A percentile compares a stretch with the other conserved stretches of the same genome.
Conservation (phyloP, 2,113 vertebrate genomes). For the Lutjanus erythropterus region DNA sequence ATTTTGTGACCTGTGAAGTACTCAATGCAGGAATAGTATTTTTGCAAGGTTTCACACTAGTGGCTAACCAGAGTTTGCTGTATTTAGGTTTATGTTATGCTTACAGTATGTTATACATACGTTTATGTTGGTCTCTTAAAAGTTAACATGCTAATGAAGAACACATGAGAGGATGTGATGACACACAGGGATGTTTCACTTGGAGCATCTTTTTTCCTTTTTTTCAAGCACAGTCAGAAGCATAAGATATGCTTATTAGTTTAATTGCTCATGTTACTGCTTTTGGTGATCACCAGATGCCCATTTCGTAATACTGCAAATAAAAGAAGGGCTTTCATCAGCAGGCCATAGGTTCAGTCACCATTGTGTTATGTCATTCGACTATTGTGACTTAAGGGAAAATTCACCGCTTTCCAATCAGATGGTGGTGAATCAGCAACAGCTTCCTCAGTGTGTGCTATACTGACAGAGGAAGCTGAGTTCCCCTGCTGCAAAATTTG, state of each 20-base stretch:
- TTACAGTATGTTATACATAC: constrained; percentile 13
- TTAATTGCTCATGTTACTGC: not conserved
- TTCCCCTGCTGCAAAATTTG: no score
- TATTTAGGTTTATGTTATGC: constrained; percentile 15
- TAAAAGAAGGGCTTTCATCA: no score
- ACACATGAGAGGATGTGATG: constrained; percentile 66
- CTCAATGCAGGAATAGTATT: not conserved
- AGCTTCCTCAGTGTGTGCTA: no score
- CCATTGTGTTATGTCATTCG: no score
- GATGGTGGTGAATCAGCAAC: no score
- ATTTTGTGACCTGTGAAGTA: constrained; percentile 13
- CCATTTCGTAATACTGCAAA: no score
- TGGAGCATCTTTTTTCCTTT: constrained; percentile 10
- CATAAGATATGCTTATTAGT: not conserved
- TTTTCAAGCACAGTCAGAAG: not conserved
- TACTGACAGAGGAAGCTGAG: no score
- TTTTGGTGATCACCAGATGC: not conserved
- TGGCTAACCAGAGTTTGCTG: not conserved
- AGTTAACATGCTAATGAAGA: constrained; percentile 13
- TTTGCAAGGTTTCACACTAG: constrained; percentile 23
- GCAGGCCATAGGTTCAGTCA: no score
- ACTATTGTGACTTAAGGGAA: no score
- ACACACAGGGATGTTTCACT: constrained; percentile 45
- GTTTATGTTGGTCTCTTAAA: constrained; percentile 12
- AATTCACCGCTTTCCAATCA: no score